These are phyloP conservation scores for Scaptomyza montana DNA, from an alignment of 1,140 invertebrate species.

Conservation along the genomic window DNA sequence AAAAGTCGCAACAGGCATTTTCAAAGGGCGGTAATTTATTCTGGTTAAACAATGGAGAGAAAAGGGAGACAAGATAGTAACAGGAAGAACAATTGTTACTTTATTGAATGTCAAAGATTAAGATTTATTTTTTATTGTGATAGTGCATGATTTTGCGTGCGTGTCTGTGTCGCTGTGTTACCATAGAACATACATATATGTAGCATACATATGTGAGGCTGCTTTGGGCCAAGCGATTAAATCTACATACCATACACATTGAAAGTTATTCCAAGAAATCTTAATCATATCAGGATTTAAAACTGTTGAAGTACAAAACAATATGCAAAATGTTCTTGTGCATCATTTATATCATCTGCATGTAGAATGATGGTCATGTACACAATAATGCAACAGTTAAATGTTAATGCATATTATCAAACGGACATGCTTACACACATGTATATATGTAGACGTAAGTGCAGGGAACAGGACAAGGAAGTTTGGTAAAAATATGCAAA, in stretches of 20 bases:
- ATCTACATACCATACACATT: background rate
- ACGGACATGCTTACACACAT: too few relatives aligned
- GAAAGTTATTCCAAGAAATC: too few relatives aligned
- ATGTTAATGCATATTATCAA: background rate
- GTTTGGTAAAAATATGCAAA: background rate
- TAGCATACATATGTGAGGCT: too few relatives aligned
- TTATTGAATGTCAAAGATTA: slow-evolving; percentile 3
- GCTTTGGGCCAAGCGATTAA: background rate
- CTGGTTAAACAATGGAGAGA: slow-evolving; percentile 19
- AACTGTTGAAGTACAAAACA: too few relatives aligned
- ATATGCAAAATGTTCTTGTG: too few relatives aligned
- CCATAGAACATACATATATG: background rate
- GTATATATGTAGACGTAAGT: background rate
- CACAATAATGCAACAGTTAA: slow-evolving; percentile 2
- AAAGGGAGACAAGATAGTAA: background rate
- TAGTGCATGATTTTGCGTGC: background rate
- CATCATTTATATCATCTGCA: too few relatives aligned
- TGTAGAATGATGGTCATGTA: background rate
- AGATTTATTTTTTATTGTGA: background rate
- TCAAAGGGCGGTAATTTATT: slow-evolving; percentile 12
- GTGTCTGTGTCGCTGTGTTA: background rate
- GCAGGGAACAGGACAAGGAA: background rate
- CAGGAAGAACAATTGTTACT: background rate
- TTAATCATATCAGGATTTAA: too few relatives aligned
- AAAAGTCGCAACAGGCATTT: slow-evolving; percentile 36